Evolutionary conservation across 2,888 invertebrate species (phyloP).

Genomic region (Ichneumon xanthorius): DNA sequence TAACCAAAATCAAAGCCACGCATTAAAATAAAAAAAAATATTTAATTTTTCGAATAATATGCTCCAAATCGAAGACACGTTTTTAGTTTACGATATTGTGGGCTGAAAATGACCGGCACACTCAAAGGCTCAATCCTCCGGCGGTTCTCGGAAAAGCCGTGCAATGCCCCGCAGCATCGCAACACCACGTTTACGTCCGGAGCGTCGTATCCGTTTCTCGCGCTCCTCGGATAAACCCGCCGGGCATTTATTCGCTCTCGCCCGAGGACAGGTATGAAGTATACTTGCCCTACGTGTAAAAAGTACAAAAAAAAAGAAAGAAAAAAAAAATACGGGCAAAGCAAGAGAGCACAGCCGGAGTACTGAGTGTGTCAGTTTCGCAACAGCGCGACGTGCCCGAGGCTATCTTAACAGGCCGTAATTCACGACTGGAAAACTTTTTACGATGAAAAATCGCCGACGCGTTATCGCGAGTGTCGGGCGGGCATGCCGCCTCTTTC

Average conservation of each 20-base stretch:
- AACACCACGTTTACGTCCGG: neutral
- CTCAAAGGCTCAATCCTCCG: neutral
- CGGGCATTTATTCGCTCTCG: constrained; percentile 23
- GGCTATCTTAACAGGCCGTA: constrained; percentile 69
- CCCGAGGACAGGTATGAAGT: constrained; percentile 47
- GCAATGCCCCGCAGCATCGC: neutral
- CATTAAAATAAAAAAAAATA: no score
- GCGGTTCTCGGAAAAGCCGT: neutral
- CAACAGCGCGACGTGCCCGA: constrained; percentile 46
- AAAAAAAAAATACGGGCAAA: constrained; percentile 32
- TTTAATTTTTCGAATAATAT: no score
- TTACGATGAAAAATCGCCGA: constrained; percentile 69
- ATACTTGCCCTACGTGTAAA: constrained; percentile 17
- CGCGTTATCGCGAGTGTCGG: constrained; percentile 63
- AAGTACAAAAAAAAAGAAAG: constrained; percentile 15
- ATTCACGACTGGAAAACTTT: constrained; percentile 67
- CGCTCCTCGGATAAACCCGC: constrained; percentile 30
- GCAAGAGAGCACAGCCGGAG: constrained; percentile 34
- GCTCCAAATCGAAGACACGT: no score
- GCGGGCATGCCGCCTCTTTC: constrained; percentile 14
- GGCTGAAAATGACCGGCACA: neutral
- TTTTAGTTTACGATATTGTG: neutral
- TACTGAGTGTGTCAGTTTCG: constrained; percentile 60
- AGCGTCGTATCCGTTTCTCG: neutral
- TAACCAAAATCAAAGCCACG: no score